Base-by-base conservation (phyloP, 2,797 vertebrate genomes). In the Gallinago nigripennis region DNA sequence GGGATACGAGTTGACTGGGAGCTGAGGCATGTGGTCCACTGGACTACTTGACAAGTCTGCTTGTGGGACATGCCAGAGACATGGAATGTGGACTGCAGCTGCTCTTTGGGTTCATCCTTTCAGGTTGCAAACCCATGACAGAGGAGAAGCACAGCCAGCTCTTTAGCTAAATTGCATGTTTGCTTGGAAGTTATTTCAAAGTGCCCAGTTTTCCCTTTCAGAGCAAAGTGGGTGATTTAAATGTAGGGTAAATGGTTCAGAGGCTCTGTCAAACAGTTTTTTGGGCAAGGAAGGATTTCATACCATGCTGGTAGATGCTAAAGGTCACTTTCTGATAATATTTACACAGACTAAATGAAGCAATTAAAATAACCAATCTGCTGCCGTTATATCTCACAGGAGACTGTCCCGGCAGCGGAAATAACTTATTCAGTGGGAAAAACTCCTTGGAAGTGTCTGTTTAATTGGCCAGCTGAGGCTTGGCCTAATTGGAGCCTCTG, bases 361-460 rank as follows among this genome's bases (percentile, higher is more conserved):
- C 72, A 85, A 83, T 92, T 91, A 53, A 88, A 95, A 80, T 31
- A 93, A 85, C 33, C 63, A 76, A 41, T 16, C 41, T 77, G 65
- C 28, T 39, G 35, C 50, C 1, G 2, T 60, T 83, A 4, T 21
- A 31, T 81, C 88, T 85, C 72, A 17, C 46, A 56, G 33, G 73
- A 72, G 27, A 16, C 30, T 39, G 41, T 81, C 54, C 77, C 48
- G 46, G 51, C 60, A 77, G 45, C 1, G 0, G 61, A 43, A 86
- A 65, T 31, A 48, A 33, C 46, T 81, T 61, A 30, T 23, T 77
- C 54, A 23, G 16, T 61, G 48, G 70, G 46, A 81, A 84, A 35
- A 69, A 25, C 28, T 84, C 60, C 37, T 73, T 72, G 46, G 56
- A 86, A 86, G 37, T 65, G 16, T 25, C 21, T n/a, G 21, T 64